Percentiles rank a stretch among this genome's conserved stretches.
phyloP scores from a whole-genome alignment of 2,797 vertebrate species.

The Acanthiza pusilla region DNA sequence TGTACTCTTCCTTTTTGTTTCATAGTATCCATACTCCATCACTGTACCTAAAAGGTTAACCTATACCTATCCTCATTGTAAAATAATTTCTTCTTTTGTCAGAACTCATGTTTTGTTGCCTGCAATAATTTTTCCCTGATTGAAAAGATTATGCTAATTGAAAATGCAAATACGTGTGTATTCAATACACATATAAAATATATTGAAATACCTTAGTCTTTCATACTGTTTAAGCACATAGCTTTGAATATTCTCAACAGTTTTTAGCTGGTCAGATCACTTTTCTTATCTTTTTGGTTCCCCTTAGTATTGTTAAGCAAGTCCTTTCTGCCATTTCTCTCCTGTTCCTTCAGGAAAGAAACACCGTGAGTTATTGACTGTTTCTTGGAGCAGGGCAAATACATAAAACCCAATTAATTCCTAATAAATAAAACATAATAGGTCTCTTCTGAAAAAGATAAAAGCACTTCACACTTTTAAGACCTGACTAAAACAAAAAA shows the following conservation, averaged over 20 bases:
- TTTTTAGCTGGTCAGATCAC: background rate
- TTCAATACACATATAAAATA: background rate
- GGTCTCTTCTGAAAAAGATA: background rate
- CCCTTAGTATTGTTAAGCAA: background rate
- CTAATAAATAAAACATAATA: background rate
- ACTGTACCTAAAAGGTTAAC: background rate
- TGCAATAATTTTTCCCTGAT: background rate
- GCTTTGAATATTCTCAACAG: background rate
- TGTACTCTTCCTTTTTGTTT: background rate
- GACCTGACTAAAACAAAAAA: background rate
- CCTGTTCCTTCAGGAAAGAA: background rate
- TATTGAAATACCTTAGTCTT: background rate
- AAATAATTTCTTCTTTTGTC: background rate
- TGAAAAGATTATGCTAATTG: background rate
- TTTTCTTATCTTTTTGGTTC: no score
- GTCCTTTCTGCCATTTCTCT: background rate
- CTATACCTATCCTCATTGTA: background rate
- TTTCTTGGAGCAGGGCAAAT: background rate
- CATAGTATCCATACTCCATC: background rate
- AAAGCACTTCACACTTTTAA: background rate
- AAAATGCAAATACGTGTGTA: background rate
- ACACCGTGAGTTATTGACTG: background rate
- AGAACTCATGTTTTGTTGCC: background rate
- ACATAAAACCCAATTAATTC: background rate
- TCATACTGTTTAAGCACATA: background rate